Evolutionary conservation across 1,140 invertebrate species (phyloP).

Genomic region (Drosophila neocordata): DNA sequence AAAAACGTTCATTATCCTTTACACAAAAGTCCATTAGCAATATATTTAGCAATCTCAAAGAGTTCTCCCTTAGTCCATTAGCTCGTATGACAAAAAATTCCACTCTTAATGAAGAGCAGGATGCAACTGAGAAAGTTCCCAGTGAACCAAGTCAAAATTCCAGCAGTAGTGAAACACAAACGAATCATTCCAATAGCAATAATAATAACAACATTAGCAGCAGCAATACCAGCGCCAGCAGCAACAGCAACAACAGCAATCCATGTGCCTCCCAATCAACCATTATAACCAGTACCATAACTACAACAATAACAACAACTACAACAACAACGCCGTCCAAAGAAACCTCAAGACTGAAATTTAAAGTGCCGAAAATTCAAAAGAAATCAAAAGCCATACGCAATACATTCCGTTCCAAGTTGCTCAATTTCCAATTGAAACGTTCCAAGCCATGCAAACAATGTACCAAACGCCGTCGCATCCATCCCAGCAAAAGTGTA

Average conservation of each 20-base stretch:
- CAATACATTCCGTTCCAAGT: slow-evolving; percentile 77
- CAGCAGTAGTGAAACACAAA: slow-evolving; percentile 33
- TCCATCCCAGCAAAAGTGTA: slow-evolving; percentile 78
- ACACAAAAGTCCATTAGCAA: slow-evolving; percentile 77
- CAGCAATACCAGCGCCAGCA: slow-evolving; percentile 12
- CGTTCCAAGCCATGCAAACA: slow-evolving; percentile 71
- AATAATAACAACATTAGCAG: slow-evolving; percentile 42
- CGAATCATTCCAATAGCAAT: slow-evolving; percentile 24
- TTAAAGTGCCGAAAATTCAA: slow-evolving; percentile 81
- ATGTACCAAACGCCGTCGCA: slow-evolving; percentile 74
- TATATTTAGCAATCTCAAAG: slow-evolving; percentile 75
- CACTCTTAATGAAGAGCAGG: slow-evolving; percentile 39
- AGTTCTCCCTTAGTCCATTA: slow-evolving; percentile 74
- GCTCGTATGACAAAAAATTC: slow-evolving; percentile 52
- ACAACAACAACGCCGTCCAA: slow-evolving; percentile 72
- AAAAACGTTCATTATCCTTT: slow-evolving; percentile 77
- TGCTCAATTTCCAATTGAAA: slow-evolving; percentile 72
- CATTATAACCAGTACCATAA: slow-evolving; percentile 58
- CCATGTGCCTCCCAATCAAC: slow-evolving; percentile 47
- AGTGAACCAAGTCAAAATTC: slow-evolving; percentile 25
- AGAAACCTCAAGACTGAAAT: slow-evolving; percentile 76
- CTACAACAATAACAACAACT: slow-evolving; percentile 49
- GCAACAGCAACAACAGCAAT: slow-evolving; percentile 45
- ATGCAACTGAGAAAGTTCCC: slow-evolving; percentile 17
- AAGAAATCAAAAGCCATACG: slow-evolving; percentile 81